Conservation (phyloP, 2,797 vertebrate species). For the Benthosema pterotum region DNA sequence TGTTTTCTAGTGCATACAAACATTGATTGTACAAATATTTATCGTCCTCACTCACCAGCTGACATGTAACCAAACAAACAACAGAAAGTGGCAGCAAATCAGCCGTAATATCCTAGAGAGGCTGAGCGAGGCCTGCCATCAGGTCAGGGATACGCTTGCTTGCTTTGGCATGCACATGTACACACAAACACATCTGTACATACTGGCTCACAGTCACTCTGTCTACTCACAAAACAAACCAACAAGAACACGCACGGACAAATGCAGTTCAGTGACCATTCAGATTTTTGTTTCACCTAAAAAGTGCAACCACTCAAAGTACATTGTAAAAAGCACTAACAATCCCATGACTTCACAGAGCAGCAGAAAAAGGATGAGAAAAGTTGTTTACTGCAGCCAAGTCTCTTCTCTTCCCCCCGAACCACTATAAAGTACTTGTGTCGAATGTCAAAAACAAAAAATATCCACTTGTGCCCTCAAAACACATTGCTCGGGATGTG, state of each 20-base stretch:
- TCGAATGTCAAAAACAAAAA: too few relatives aligned
- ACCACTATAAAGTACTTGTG: too few relatives aligned
- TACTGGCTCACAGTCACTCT: too few relatives aligned
- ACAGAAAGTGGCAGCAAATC: too few relatives aligned
- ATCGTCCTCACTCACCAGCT: constrained; percentile 14
- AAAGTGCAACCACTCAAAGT: constrained; percentile 32
- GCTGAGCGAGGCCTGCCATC: background rate
- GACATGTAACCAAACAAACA: constrained; percentile 7
- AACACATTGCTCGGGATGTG: too few relatives aligned
- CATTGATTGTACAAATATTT: too few relatives aligned
- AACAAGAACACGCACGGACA: background rate
- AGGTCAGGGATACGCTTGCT: background rate
- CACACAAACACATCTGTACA: background rate
- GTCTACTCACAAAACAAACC: background rate
- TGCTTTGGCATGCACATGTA: constrained; percentile 5
- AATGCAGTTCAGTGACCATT: constrained; percentile 19
- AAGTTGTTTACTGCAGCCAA: too few relatives aligned
- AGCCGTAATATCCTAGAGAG: background rate
- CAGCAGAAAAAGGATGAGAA: too few relatives aligned
- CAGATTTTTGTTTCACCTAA: constrained; percentile 37
- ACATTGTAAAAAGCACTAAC: constrained; percentile 18
- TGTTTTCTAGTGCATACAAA: constrained; percentile 5
- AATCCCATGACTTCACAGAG: too few relatives aligned
- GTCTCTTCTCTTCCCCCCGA: too few relatives aligned
- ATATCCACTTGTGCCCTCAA: too few relatives aligned